phyloP scores from a whole-genome alignment of 1,140 invertebrate species.

The Portunus trituberculatus region DNA sequence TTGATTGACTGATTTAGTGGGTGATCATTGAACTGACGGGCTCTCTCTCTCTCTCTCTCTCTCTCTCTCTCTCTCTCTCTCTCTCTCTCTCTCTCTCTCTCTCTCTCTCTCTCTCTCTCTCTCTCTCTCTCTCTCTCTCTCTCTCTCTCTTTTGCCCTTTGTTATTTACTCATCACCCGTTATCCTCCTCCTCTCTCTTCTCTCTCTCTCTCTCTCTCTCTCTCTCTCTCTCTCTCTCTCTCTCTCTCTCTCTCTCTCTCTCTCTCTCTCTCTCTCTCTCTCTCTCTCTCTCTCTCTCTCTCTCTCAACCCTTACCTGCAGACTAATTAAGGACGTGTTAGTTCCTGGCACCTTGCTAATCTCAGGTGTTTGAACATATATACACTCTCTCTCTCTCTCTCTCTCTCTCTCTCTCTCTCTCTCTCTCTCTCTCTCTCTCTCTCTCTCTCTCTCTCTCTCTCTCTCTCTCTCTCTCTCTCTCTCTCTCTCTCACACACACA shows the following conservation, averaged over 20 bases:
- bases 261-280: not conserved
- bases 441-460: not conserved
- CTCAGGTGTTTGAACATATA: not conserved
- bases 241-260: conserved; percentile 8
- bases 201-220: not conserved
- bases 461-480: too few species aligned
- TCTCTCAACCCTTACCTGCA: not conserved
- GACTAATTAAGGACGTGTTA: not conserved
- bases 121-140: conserved; percentile 27
- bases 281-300: not conserved
- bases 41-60: conserved; percentile 32
- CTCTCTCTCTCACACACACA: not conserved
- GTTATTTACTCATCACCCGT: not conserved
- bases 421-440: not conserved
- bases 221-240: conserved; percentile 51
- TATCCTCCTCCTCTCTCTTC: conserved; percentile 24
- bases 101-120: conserved; percentile 52
- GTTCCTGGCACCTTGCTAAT: not conserved
- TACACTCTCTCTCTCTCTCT: conserved; percentile 46
- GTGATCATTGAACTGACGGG: too few species aligned
- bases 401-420: conserved; percentile 28
- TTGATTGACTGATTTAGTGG: too few species aligned
- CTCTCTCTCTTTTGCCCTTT: conserved; percentile 31
- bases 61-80: conserved; percentile 58
- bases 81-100: conserved; percentile 51